These are phyloP conservation scores for Cantharis rufa DNA, from an alignment of 2,888 invertebrate species.

Conservation along the genomic window DNA sequence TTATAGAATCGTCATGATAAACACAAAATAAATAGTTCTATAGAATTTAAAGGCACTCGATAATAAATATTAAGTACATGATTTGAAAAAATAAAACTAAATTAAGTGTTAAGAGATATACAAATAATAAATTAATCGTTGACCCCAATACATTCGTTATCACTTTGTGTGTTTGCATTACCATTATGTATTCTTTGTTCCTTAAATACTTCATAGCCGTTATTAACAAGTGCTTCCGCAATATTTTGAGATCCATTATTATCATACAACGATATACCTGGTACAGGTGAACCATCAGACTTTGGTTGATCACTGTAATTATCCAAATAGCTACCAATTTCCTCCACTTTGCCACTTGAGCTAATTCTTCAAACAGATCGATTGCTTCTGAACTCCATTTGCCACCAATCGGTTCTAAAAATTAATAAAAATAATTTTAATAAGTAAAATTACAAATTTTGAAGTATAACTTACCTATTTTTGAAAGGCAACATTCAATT, in stretches of 20 bases:
- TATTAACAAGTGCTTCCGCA: conserved; percentile 63
- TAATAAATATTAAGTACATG: neutral
- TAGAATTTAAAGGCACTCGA: neutral
- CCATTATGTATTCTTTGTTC: conserved; percentile 5
- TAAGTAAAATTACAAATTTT: neutral
- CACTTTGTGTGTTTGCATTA: neutral
- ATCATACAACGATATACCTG: conserved; percentile 77
- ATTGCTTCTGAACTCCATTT: conserved; percentile 67
- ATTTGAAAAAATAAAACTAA: neutral
- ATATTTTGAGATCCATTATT: conserved; percentile 68
- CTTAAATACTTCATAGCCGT: conserved; percentile 61
- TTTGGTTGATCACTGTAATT: conserved; percentile 66
- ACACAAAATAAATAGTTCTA: neutral
- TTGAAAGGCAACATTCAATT: conserved; percentile 82
- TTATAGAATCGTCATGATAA: neutral
- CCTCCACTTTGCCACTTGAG: conserved; percentile 81
- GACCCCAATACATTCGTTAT: neutral
- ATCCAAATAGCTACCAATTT: conserved; percentile 75
- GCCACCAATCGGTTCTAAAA: conserved; percentile 54
- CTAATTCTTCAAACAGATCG: conserved; percentile 70
- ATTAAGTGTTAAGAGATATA: neutral
- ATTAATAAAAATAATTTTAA: neutral
- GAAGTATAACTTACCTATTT: conserved; percentile 59
- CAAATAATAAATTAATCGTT: neutral
- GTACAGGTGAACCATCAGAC: conserved; percentile 71